A percentile compares a stretch with the other conserved stretches of the same genome.
Evolutionary conservation across 2,888 invertebrate genomes (phyloP).

Genomic region (Aphodius granarius): DNA sequence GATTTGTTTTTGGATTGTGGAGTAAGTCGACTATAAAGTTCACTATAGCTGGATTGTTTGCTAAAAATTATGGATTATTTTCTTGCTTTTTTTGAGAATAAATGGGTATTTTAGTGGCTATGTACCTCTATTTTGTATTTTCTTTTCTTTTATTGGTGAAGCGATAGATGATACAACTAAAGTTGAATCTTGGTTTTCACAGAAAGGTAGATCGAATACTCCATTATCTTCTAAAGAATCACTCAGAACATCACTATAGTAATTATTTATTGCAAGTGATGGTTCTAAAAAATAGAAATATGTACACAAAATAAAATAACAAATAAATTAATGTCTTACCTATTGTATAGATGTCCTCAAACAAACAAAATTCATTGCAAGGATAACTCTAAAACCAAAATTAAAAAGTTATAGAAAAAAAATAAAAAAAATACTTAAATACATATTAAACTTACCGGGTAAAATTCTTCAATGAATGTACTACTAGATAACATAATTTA

Average conservation of each 20-base stretch:
- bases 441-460: constrained; percentile 18
- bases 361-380: constrained; percentile 10
- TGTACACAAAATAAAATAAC: neutral
- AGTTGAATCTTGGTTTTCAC: neutral
- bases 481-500: neutral
- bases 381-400: neutral
- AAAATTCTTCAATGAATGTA: constrained; percentile 21
- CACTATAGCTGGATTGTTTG: constrained; percentile 22
- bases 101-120: neutral
- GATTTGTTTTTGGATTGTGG: constrained; percentile 73
- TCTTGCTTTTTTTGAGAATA: neutral
- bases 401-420: constrained; percentile 1
- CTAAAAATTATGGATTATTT: constrained; percentile 8
- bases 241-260: neutral
- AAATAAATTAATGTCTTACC: constrained; percentile 6
- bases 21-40: constrained; percentile 78
- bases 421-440: neutral
- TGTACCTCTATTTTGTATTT: constrained; percentile 1
- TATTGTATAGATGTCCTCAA: constrained; percentile 21
- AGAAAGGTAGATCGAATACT: neutral
- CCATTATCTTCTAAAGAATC: neutral
- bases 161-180: neutral
- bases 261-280: neutral
- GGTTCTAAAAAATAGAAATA: neutral
- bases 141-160: constrained; percentile 16